A percentile compares a stretch with the other conserved stretches of the same genome.
These are phyloP conservation scores for Ectropis crepuscularia DNA, from an alignment of 2,888 invertebrate genomes.

Conservation along the genomic window DNA sequence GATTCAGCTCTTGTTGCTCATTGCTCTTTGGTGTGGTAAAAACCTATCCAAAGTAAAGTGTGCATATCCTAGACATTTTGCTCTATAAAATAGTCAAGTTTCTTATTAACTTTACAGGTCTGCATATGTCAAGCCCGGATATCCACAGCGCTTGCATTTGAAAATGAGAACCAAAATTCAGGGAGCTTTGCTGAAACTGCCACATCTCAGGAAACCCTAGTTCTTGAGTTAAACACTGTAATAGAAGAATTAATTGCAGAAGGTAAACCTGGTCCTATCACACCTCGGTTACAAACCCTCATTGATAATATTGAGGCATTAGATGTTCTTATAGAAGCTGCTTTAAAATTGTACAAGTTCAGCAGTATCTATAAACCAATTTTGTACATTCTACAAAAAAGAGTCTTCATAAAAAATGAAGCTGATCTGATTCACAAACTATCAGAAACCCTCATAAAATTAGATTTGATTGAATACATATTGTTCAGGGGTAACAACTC, in stretches of 20 bases:
- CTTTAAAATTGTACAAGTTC: constrained; percentile 52
- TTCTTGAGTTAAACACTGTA: constrained; percentile 57
- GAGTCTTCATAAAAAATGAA: constrained; percentile 55
- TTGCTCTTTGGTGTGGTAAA: too few species aligned
- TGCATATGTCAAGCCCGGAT: constrained; percentile 33
- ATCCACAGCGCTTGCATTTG: constrained; percentile 31
- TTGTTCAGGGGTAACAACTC: constrained; percentile 64
- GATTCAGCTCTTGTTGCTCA: too few species aligned
- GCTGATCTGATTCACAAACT: constrained; percentile 46
- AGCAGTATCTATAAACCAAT: constrained; percentile 64
- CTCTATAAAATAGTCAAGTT: constrained; percentile 1
- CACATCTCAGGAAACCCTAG: constrained; percentile 65
- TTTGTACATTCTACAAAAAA: constrained; percentile 68
- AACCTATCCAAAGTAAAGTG: too few species aligned
- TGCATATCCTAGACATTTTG: neutral
- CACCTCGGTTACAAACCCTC: constrained; percentile 56
- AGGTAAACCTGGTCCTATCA: constrained; percentile 52
- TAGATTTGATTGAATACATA: constrained; percentile 75
- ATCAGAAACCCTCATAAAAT: constrained; percentile 68
- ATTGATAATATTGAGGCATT: constrained; percentile 69
- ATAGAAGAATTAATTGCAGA: constrained; percentile 48
- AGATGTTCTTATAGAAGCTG: constrained; percentile 57
- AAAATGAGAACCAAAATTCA: constrained; percentile 39
- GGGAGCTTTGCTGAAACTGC: constrained; percentile 43
- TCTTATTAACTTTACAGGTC: constrained; percentile 33